A percentile compares a stretch with the other conserved stretches of the same genome.
Conservation (phyloP, 2,797 vertebrate genomes). For the Gallirallus australis region DNA sequence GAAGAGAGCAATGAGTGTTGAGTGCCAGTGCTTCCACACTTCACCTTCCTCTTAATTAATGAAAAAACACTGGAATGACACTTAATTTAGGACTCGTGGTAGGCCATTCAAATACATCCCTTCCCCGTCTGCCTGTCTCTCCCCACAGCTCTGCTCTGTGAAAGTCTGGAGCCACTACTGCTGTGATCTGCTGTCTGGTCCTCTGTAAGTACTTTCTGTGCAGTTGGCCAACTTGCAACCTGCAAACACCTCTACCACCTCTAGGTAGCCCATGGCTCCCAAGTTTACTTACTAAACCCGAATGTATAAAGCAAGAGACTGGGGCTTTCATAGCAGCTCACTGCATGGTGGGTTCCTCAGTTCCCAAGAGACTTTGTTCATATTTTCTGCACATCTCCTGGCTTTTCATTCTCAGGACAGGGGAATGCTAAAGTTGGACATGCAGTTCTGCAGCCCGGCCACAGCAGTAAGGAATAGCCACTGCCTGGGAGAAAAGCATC, state of each 20-base stretch:
- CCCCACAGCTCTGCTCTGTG: background rate
- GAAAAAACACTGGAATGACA: fast-evolving
- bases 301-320: background rate
- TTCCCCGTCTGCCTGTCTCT: background rate
- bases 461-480: background rate
- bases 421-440: background rate
- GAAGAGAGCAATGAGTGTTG: fast-evolving
- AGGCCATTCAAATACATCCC: background rate
- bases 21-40: fast-evolving
- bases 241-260: background rate
- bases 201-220: too few relatives aligned
- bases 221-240: background rate
- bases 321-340: background rate
- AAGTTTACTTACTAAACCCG: background rate
- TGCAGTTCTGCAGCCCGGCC: background rate
- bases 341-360: background rate
- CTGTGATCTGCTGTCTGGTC: background rate
- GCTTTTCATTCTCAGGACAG: background rate
- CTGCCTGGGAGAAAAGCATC: background rate
- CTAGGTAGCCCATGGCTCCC: fast-evolving
- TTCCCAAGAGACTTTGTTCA: background rate
- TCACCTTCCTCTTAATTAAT: background rate
- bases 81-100: fast-evolving
- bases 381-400: background rate
- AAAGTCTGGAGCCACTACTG: fast-evolving